Base-by-base conservation (phyloP, 1,140 invertebrate species). In the Philotrypesis tridentata region DNA sequence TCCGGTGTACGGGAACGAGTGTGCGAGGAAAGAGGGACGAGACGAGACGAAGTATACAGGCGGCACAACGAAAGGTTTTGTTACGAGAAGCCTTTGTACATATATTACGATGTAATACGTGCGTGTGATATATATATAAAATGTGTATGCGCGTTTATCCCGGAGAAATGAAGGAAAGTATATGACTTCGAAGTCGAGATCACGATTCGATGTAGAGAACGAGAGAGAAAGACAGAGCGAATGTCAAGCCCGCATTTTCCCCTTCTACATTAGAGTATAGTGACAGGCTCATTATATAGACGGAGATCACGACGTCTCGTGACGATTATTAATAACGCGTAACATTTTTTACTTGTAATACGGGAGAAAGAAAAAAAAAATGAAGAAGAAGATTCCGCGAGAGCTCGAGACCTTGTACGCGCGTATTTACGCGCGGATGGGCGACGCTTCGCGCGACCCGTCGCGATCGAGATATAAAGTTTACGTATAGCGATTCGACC, bases 41-140 rank as follows among this genome's bases (percentile, higher is more conserved):
- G 25, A 29, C 4, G 63, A 9, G 25, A n/a, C 63, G 63, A 4
- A 37, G 5, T 61, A 12, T 14, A 21, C 11, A 23, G 61, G 55
- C 2, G 55, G 70, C 23, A 74, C 79, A 80, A 74, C 70, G 71
- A 73, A 80, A 37, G 71, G 25, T 55, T 67, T 37, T 27, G 71
- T 80, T 65, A 80, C 37, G 27, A 48, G 37, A 75, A 75, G 79
- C 72, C 79, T 81, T 81, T 81, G 79, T 81, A 81, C 33, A 80
- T 75, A 81, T n/a, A 67, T 67, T 33, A 61, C 43, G 79, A 80
- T 80, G 9, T 37, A 79, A 72, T 61, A 37, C 11, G 65, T 43
- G n/a, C 23, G 70, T 21, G 48, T 55, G 48, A 55, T 55, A n/a
- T n/a, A n/a, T n/a, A n/a, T n/a, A n/a, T n/a, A n/a, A n/a, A n/a